Conservation (phyloP, 2,797 vertebrate genomes). For the Fringilla coelebs region DNA sequence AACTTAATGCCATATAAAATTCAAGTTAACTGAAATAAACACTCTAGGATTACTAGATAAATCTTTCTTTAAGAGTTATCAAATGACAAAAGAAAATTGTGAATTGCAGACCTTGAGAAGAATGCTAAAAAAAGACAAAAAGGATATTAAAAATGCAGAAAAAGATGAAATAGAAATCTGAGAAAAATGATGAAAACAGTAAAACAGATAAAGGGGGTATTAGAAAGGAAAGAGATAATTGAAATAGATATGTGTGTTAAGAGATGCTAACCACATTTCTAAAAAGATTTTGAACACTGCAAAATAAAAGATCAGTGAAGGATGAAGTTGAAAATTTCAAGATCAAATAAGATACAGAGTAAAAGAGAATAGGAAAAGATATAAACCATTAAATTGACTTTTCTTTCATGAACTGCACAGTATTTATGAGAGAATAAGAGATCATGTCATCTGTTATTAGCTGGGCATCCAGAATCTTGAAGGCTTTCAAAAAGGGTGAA, state of each 20-base stretch:
- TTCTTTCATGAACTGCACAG: neutral
- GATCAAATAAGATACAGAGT: neutral
- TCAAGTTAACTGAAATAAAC: conserved; percentile 27
- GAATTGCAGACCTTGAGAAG: neutral
- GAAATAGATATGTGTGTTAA: conserved; percentile 26
- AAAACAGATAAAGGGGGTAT: conserved; percentile 41
- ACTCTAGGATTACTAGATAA: neutral
- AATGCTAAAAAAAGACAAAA: conserved; percentile 1
- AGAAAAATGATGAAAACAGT: conserved; percentile 43
- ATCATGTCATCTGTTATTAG: neutral
- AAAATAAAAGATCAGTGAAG: conserved; percentile 25
- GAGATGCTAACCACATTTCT: conserved; percentile 8
- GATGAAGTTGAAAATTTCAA: conserved; percentile 35
- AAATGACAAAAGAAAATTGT: neutral
- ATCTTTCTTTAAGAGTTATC: neutral
- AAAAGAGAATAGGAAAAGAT: neutral
- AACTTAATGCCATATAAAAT: neutral
- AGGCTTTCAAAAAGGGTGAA: neutral
- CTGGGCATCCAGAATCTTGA: neutral
- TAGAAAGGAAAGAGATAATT: conserved; percentile 46
- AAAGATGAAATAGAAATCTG: conserved; percentile 16
- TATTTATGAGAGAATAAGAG: conserved; percentile 37
- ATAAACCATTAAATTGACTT: conserved; percentile 45
- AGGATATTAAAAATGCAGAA: conserved; percentile 51
- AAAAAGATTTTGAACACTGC: neutral